Evolutionary conservation across 2,113 vertebrate species (phyloP).

Genomic region (Clarias magur): DNA sequence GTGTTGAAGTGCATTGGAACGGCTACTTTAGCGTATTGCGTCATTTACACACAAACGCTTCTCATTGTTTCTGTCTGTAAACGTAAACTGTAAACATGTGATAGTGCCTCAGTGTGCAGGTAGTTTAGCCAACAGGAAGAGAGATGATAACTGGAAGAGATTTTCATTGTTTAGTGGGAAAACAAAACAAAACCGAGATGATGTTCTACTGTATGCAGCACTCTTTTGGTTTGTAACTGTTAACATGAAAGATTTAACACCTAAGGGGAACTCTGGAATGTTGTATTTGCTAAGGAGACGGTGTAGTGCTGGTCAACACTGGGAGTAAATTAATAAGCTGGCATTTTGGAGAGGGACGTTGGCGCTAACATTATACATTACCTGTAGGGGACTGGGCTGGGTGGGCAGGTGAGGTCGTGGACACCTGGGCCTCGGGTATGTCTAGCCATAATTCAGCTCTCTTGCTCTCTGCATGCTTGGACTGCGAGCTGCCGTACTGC

Average conservation of each 20-base stretch:
- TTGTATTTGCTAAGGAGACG: conserved; percentile 28
- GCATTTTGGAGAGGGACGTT: conserved; percentile 42
- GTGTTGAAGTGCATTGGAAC: conserved; percentile 69
- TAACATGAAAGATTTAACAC: conserved; percentile 42
- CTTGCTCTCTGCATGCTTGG: conserved; percentile 76
- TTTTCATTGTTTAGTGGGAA: conserved; percentile 47
- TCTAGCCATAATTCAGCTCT: conserved; percentile 79
- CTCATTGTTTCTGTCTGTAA: conserved; percentile 51
- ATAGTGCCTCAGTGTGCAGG: conserved; percentile 56
- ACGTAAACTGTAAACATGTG: conserved; percentile 52
- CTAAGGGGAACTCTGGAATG: conserved; percentile 7
- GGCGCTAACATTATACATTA: conserved; percentile 89
- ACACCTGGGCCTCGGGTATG: conserved; percentile 83
- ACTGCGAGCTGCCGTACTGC: conserved; percentile 71
- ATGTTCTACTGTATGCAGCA: conserved; percentile 21
- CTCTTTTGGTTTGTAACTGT: conserved; percentile 5
- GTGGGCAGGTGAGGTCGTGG: conserved; percentile 78
- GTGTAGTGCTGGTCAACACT: conserved; percentile 55
- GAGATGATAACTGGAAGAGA: conserved; percentile 60
- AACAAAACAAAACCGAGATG: background rate
- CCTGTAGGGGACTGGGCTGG: conserved; percentile 89
- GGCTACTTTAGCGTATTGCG: conserved; percentile 50
- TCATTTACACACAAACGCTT: background rate
- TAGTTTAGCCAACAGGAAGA: conserved; percentile 58
- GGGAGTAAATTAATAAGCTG: conserved; percentile 53